phyloP scores from a whole-genome alignment of 1,140 invertebrate species.

The Mizuhopecten yessoensis region DNA sequence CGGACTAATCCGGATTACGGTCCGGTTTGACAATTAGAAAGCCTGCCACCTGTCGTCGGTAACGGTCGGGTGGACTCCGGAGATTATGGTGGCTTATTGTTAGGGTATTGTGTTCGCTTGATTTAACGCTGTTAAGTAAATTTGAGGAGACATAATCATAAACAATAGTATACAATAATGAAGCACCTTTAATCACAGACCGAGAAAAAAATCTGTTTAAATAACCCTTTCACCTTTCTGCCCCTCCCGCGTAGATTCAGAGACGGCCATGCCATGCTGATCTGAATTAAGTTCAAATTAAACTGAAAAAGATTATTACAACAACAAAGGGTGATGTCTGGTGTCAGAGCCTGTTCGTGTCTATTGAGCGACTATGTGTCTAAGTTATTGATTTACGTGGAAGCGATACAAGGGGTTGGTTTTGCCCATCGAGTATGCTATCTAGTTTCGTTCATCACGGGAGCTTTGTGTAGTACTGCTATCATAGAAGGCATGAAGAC shows the following conservation, averaged over 20 bases:
- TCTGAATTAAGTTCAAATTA: neutral
- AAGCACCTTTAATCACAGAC: neutral
- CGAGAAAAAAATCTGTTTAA: neutral
- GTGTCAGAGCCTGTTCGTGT: no score
- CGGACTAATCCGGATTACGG: slow-evolving; percentile 16
- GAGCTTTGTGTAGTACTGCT: no score
- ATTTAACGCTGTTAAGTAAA: slow-evolving; percentile 18
- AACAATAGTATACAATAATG: neutral
- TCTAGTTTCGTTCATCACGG: no score
- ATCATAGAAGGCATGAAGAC: no score
- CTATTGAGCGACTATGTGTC: no score
- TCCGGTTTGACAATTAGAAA: slow-evolving; percentile 34
- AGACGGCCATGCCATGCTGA: neutral
- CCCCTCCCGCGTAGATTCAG: neutral
- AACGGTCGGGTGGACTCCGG: neutral
- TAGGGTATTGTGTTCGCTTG: slow-evolving; percentile 19
- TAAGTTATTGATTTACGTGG: no score
- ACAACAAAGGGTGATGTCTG: neutral
- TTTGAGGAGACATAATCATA: neutral
- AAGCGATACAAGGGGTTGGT: no score
- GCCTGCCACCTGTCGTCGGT: slow-evolving; percentile 22
- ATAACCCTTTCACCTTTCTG: neutral
- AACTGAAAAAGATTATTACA: neutral
- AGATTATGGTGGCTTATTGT: neutral
- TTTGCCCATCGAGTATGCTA: no score